Base-by-base conservation (phyloP, 2,888 invertebrate species). In the Mesochorus sp. region DNA sequence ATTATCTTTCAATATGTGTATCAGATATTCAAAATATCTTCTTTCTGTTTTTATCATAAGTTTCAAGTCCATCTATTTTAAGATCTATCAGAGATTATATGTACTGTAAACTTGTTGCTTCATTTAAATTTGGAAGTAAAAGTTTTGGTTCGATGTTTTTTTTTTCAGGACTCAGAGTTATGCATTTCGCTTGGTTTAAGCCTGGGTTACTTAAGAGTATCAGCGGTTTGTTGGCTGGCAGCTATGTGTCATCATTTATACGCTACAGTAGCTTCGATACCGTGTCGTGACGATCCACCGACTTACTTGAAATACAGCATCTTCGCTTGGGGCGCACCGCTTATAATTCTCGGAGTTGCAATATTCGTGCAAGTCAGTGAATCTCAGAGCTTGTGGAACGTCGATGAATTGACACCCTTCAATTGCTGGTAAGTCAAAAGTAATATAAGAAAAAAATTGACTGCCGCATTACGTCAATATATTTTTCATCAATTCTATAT, bases 191-290 rank as follows among this genome's bases (percentile, higher is more conserved):
- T 95, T 67, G 94, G 94, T 1, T 92, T 94, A 80, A 93, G 94
- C 2, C 90, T 95, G 64, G 94, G 95, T 84, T 95, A 94, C 85
- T 92, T 94, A 37, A 92, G 94, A 71, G 91, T 95, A 64, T 93
- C 94, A 53, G 93, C 94, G 10, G 93, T 94, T 77, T 94, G 94
- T 83, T 95, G 95, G 95, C 92, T 95, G 89, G 92, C 94, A 67
- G 93, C 94, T 12, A 94, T 95, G 92, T 93, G 94, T 17, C 94
- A 94, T 88, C 94, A 95, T 86, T 92, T 94, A 87, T 93, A 94
- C 88, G 91, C 92, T 44, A 90, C 89, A 10, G 89, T 91, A 0
- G 89, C 90, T 14, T 89, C 90, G 37, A 82, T 91, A 39, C 90
- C 90, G 1, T 85, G 87, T 4, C 83, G 90, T 10, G 90, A 91